A percentile compares a stretch with the other conserved stretches of the same genome.
These are phyloP conservation scores for Cardiocondyla obscurior DNA, from an alignment of 1,140 invertebrate species.

Conservation along the genomic window DNA sequence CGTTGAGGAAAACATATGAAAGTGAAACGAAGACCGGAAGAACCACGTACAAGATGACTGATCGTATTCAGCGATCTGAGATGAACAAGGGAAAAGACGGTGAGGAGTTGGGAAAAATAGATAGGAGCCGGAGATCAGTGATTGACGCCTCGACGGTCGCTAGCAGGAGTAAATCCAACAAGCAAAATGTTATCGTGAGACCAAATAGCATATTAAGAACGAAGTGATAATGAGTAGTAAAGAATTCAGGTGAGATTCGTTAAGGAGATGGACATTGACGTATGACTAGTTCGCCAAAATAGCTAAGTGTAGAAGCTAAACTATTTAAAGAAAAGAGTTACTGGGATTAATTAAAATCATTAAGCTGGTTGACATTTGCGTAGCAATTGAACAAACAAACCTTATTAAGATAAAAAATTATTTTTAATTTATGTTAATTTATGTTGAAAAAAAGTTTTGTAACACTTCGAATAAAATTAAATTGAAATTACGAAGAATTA, in stretches of 20 bases:
- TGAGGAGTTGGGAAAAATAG: constrained; percentile 38
- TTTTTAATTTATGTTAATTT: not conserved
- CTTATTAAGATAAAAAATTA: not conserved
- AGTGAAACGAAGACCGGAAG: constrained; percentile 66
- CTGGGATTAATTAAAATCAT: not conserved
- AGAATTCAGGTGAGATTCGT: not conserved
- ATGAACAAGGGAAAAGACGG: constrained; percentile 39
- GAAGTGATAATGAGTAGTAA: constrained; percentile 62
- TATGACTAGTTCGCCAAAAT: not conserved
- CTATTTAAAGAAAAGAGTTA: not conserved
- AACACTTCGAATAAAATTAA: not conserved
- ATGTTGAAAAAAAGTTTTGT: not conserved
- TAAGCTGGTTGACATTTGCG: not conserved
- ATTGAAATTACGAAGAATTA: constrained; percentile 24
- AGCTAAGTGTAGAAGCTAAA: constrained; percentile 43
- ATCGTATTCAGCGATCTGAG: constrained; percentile 14
- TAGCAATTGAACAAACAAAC: not conserved
- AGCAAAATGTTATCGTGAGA: constrained; percentile 70
- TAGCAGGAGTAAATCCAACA: constrained; percentile 72
- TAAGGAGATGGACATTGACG: not conserved
- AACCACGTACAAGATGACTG: constrained; percentile 53
- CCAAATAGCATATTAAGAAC: constrained; percentile 53
- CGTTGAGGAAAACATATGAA: constrained; percentile 76
- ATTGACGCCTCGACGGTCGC: constrained; percentile 65
- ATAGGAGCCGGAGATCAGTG: constrained; percentile 67